A percentile compares a stretch with the other conserved stretches of the same genome.
phyloP scores from a whole-genome alignment of 2,888 invertebrate genomes.

The Hypsopygia costalis region DNA sequence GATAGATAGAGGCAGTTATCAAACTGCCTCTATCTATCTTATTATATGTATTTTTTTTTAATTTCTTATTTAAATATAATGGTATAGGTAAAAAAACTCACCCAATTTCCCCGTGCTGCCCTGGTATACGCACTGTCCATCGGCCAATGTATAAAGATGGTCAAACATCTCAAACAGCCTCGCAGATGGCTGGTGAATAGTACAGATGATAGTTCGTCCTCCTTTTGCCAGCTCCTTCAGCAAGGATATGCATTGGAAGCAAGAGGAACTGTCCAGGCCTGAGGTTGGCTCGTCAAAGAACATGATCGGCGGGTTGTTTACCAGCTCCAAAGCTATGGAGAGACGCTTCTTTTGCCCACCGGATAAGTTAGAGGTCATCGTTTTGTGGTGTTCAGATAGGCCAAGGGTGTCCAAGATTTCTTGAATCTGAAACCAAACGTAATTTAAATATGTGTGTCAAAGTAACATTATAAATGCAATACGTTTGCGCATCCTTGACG shows the following conservation, averaged over 20 bases:
- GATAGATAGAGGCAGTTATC: too few species aligned
- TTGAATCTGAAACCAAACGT: conserved; percentile 84
- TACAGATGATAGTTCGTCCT: conserved; percentile 96
- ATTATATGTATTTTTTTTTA: too few species aligned
- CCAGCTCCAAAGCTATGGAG: conserved; percentile 95
- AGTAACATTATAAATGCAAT: too few species aligned
- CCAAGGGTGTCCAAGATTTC: conserved; percentile 95
- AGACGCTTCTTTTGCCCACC: conserved; percentile 97
- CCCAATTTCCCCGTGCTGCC: conserved; percentile 93
- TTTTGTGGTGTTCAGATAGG: conserved; percentile 91
- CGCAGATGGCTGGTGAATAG: conserved; percentile 98
- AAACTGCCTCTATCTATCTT: too few species aligned
- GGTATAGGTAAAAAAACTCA: too few species aligned
- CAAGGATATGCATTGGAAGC: conserved; percentile 95
- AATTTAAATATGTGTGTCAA: too few species aligned
- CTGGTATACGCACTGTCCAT: conserved; percentile 97
- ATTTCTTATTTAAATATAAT: too few species aligned
- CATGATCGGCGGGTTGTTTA: conserved; percentile 98
- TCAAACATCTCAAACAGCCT: conserved; percentile 98
- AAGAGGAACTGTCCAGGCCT: conserved; percentile 96
- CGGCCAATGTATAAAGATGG: conserved; percentile 94
- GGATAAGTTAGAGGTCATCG: conserved; percentile 94
- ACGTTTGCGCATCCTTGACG: too few species aligned
- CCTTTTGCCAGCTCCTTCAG: conserved; percentile 93
- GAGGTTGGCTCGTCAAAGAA: conserved; percentile 99